phyloP scores from a whole-genome alignment of 2,888 invertebrate species.

The Cosmopolites sordidus region DNA sequence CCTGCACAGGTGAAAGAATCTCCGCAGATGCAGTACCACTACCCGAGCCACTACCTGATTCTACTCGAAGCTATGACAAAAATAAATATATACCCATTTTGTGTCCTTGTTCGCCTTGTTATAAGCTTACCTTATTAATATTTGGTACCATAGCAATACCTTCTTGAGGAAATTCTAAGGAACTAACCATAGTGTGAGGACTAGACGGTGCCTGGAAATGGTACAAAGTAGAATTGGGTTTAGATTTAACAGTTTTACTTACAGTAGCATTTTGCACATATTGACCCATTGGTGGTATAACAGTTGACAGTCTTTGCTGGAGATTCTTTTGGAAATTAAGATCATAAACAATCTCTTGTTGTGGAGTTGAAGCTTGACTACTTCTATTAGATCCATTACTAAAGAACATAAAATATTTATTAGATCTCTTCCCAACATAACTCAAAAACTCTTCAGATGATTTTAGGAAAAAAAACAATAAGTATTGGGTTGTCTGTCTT shows the following conservation, averaged over 20 bases:
- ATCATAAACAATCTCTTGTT: slow-evolving; percentile 61
- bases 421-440: neutral
- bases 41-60: slow-evolving; percentile 34
- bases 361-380: slow-evolving; percentile 61
- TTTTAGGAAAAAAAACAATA: no score
- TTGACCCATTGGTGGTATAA: slow-evolving; percentile 44
- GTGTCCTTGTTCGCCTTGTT: no score
- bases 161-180: slow-evolving; percentile 40
- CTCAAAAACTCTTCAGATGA: no score
- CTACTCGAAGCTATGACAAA: slow-evolving; percentile 31
- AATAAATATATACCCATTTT: no score
- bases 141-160: slow-evolving; percentile 6
- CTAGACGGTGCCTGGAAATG: slow-evolving; percentile 54
- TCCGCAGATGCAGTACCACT: slow-evolving; percentile 43
- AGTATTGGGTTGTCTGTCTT: no score
- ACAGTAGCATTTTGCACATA: slow-evolving; percentile 45
- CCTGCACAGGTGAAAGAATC: slow-evolving; percentile 42
- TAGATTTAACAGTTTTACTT: slow-evolving; percentile 35
- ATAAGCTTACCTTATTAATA: slow-evolving; percentile 16
- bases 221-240: neutral
- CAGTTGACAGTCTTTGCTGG: slow-evolving; percentile 64
- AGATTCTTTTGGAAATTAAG: slow-evolving; percentile 62
- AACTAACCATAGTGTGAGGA: slow-evolving; percentile 55
- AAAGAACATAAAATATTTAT: slow-evolving; percentile 12
- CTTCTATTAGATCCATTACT: slow-evolving; percentile 47